Evolutionary conservation across 2,888 invertebrate species (phyloP).

Genomic region (Homarus gammarus): DNA sequence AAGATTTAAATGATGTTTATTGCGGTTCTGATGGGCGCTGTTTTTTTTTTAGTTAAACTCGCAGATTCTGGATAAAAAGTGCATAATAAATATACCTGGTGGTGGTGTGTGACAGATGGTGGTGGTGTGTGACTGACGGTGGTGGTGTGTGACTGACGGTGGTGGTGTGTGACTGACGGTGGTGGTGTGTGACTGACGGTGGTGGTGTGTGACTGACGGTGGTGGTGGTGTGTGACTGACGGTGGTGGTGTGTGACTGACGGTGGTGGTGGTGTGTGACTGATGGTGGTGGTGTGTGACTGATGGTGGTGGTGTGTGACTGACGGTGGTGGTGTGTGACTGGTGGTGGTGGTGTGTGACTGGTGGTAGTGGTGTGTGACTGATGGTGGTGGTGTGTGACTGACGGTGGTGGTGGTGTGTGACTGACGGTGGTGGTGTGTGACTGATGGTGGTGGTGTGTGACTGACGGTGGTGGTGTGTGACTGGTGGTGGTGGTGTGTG

Average conservation of each 20-base stretch:
- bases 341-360: background rate
- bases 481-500: too few relatives aligned
- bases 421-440: background rate
- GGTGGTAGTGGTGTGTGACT: background rate
- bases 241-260: too few relatives aligned
- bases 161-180: background rate
- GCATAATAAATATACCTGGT: background rate
- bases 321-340: background rate
- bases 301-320: background rate
- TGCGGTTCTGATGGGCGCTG: too few relatives aligned
- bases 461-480: background rate
- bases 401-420: too few relatives aligned
- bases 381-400: background rate
- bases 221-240: background rate
- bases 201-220: background rate
- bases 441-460: background rate
- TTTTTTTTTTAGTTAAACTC: too few relatives aligned
- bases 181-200: background rate
- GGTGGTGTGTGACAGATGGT: background rate
- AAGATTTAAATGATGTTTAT: too few relatives aligned
- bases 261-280: background rate
- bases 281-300: background rate
- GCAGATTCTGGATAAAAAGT: background rate
- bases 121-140: background rate
- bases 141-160: background rate